Base-by-base conservation (phyloP, 2,113 vertebrate species). In the Scartelaos histophorus region DNA sequence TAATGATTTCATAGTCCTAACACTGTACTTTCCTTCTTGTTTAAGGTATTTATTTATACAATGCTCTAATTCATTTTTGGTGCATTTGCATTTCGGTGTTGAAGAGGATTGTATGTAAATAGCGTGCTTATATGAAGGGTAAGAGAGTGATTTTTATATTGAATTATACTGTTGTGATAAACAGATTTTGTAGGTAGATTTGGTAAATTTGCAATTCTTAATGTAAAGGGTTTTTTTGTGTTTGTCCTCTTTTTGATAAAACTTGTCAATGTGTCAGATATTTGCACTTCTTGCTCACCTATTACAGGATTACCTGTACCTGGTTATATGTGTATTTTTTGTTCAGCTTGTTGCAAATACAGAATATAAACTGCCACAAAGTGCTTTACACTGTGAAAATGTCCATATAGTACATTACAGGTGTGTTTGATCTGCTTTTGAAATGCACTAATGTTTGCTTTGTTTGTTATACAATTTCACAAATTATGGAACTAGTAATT, bases 21-120 rank as follows among this genome's bases (percentile, higher is more conserved):
- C 66, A 82, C 82, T 81, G 76, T 78, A 47, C 76, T 79, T 79
- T 13, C 43, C 61, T 67, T 73, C 66, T 60, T 38, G 13, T 43
- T 49, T 15, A 75, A 17, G 34, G 60, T 88, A 72, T 89, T 87
- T 82, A 81, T 82, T 82, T 75, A 17, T 71, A 66, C 67, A 75
- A 53, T 73, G 38, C 24, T 84, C 34, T 29, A 34, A 61, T 16
- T 61, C 58, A 16, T 22, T 15, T 25, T 58, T 15, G 11, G 22
- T 57, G 21, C 21, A 38, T 38, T 38, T 38, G n/a, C n/a, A n/a
- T n/a, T n/a, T n/a, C n/a, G 35, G 35, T 38, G 35, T 38, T 38
- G 35, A 2, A 57, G 56, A 58, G 22, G 22, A 62, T 35, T 35
- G 29, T 38, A 4, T 64, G 61, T 64, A 64, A 64, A 64, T 64